Percentiles rank a stretch among this genome's conserved stretches.
Evolutionary conservation across 1,140 invertebrate species (phyloP).

Genomic region (silkworm (Bombyx mori)): DNA sequence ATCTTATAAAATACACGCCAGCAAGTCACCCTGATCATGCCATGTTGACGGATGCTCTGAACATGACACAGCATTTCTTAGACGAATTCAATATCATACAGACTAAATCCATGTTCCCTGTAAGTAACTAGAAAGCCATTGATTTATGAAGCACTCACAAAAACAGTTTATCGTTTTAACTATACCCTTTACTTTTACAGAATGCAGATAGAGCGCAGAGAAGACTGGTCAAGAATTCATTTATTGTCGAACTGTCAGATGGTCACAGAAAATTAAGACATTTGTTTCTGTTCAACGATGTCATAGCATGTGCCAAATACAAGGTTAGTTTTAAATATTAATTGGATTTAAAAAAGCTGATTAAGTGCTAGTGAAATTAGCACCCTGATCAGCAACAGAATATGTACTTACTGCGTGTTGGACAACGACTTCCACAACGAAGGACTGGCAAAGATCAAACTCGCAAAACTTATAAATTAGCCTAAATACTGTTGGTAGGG

Average conservation of each 20-base stretch:
- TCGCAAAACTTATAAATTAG: too few species aligned
- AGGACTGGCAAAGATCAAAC: neutral
- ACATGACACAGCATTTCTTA: slow-evolving; percentile 90
- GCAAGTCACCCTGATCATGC: slow-evolving; percentile 86
- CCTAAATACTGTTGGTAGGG: too few species aligned
- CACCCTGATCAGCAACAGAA: neutral
- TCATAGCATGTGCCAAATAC: slow-evolving; percentile 95
- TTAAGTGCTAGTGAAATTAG: too few species aligned
- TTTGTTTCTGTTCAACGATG: slow-evolving; percentile 95
- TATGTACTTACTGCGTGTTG: neutral
- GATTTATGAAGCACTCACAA: neutral
- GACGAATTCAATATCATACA: slow-evolving; percentile 93
- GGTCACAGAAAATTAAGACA: slow-evolving; percentile 91
- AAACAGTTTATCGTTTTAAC: neutral
- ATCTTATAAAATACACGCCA: slow-evolving; percentile 92
- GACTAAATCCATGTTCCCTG: slow-evolving; percentile 86
- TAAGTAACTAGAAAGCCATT: slow-evolving; percentile 59
- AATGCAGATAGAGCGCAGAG: slow-evolving; percentile 84
- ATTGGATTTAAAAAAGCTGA: too few species aligned
- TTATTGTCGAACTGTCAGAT: slow-evolving; percentile 92
- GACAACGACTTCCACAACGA: neutral
- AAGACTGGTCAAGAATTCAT: slow-evolving; percentile 93
- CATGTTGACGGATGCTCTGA: slow-evolving; percentile 85
- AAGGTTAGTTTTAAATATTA: slow-evolving; percentile 72
- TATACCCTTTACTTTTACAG: slow-evolving; percentile 56